Base-by-base conservation (phyloP, 2,797 vertebrate genomes). In the Notolepis coatsorum region DNA sequence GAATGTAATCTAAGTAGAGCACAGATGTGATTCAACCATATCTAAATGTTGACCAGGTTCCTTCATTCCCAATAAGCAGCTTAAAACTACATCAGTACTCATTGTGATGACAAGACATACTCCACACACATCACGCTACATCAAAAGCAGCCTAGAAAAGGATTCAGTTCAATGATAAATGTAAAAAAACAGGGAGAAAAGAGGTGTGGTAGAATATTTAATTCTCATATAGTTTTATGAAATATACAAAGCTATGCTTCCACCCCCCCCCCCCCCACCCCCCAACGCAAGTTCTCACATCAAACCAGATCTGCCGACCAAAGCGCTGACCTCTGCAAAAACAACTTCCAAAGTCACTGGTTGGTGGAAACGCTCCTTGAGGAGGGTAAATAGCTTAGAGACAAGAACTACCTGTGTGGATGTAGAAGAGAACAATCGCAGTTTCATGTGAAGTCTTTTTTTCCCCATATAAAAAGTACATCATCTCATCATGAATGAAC, bases 181-280 rank as follows among this genome's bases (percentile, higher is more conserved):
- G n/a, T n/a, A 41, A 17, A 66, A 61, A 21, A n/a, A 73, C 1
- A 42, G n/a, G 3, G 3, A 38, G 6, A 12, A 55, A 53, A 47
- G 0, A 48, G 9, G 15, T 83, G 84, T 82, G 84, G 85, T 84
- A 86, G 85, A 85, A 84, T 88, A 87, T 86, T 90, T 91, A 90
- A 90, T 90, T 90, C 77, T 88, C 77, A 87, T 88, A 68, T 61
- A 86, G 82, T 33, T 86, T 90, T 77, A 89, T 82, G 82, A 84
- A 90, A 88, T 51, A 70, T 56, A 91, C 87, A 90, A 88, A 87
- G 78, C 73, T 21, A 31, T 17, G 23, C 49, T 74, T 77, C 53
- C 46, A 33, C 20, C 0, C 23, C 5, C 18, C 49, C 49, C 25
- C 7, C 33, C 20, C 5, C 25, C 2, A 33, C 25, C 15, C 30